These are phyloP conservation scores for Naja naja DNA, from an alignment of 2,113 vertebrate genomes.

Conservation along the genomic window DNA sequence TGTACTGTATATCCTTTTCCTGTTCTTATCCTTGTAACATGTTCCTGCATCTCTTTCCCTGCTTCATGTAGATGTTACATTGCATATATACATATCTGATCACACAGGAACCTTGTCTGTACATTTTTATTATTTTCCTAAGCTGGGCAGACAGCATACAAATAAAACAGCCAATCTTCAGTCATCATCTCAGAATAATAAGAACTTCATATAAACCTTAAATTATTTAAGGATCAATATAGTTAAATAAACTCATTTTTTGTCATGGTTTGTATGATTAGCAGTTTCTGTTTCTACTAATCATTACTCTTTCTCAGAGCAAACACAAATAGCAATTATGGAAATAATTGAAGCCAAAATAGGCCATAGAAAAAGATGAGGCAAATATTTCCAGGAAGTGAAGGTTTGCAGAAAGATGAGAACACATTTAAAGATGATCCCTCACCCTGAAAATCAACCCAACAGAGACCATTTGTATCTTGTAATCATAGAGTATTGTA, in stretches of 20 bases:
- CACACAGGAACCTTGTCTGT: background rate
- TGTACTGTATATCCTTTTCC: background rate
- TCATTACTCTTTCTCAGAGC: background rate
- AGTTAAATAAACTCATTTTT: background rate
- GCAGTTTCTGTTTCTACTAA: background rate
- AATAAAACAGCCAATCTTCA: background rate
- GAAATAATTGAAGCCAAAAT: background rate
- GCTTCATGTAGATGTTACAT: background rate
- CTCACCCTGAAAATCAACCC: background rate
- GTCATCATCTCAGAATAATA: background rate
- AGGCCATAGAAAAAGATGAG: background rate
- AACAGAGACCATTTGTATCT: background rate
- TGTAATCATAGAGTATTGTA: background rate
- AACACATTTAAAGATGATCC: background rate
- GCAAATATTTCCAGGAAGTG: background rate
- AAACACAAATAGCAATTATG: background rate
- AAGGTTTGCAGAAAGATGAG: background rate
- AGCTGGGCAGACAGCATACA: background rate
- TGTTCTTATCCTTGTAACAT: background rate
- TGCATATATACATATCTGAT: background rate
- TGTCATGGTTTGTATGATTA: background rate
- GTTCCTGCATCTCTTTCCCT: background rate
- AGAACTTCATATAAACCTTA: background rate
- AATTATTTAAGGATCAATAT: background rate
- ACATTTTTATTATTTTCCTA: background rate